phyloP scores from a whole-genome alignment of 2,888 invertebrate species.

The Drosophila setosimentum region DNA sequence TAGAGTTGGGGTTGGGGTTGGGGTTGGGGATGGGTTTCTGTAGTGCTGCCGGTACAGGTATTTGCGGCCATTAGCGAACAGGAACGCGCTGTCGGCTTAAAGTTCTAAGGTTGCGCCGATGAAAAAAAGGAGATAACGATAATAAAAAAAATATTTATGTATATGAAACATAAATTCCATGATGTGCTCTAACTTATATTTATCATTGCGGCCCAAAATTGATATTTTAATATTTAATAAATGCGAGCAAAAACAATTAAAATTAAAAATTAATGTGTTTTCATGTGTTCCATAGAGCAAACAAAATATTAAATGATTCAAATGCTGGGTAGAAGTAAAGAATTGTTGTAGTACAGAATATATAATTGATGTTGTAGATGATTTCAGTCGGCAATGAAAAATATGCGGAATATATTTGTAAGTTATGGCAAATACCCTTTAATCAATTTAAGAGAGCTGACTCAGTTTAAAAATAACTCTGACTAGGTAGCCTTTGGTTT shows the following conservation, averaged over 20 bases:
- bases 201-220: conserved; percentile 35
- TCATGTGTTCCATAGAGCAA: background rate
- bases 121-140: conserved; percentile 53
- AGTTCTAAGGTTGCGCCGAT: conserved; percentile 64
- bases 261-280: conserved; percentile 33
- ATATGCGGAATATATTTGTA: background rate
- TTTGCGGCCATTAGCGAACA: conserved; percentile 72
- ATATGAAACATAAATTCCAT: conserved; percentile 19
- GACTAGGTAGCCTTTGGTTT: background rate
- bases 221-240: conserved; percentile 51
- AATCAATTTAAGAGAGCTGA: background rate
- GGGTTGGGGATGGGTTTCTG: background rate
- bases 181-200: background rate
- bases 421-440: background rate
- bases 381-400: no score
- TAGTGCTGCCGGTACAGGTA: conserved; percentile 57
- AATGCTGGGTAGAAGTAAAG: background rate
- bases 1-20: conserved; percentile 2
- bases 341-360: background rate
- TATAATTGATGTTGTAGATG: background rate
- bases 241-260: conserved; percentile 29
- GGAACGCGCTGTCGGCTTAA: conserved; percentile 71
- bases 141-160: conserved; percentile 10
- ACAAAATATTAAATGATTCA: background rate
- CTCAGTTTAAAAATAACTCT: background rate